These are phyloP conservation scores for Halictus rubicundus DNA, from an alignment of 1,140 invertebrate species.

Conservation along the genomic window DNA sequence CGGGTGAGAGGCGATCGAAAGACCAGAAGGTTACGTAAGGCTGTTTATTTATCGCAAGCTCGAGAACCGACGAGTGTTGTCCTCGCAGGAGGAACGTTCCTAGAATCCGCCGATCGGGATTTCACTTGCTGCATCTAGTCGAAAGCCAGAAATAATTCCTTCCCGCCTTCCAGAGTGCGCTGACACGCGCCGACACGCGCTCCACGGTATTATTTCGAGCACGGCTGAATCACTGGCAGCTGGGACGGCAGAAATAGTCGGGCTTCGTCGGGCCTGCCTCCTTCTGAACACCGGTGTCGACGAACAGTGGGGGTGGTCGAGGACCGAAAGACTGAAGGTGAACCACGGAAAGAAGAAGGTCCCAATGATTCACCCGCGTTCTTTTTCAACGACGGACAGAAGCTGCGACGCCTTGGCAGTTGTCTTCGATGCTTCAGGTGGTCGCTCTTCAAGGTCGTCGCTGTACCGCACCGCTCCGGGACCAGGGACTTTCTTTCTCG, in stretches of 20 bases:
- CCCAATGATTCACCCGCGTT: constrained; percentile 56
- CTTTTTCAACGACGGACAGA: constrained; percentile 16
- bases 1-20: no score
- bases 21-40: neutral
- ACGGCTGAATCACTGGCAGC: constrained; percentile 72
- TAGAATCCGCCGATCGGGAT: neutral
- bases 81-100: no score
- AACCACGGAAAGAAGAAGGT: constrained; percentile 34
- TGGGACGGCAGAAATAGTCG: constrained; percentile 71
- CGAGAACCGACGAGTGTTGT: no score
- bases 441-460: constrained; percentile 47
- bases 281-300: constrained; percentile 22
- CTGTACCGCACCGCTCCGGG: neutral
- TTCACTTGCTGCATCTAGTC: neutral
- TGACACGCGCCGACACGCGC: constrained; percentile 74
- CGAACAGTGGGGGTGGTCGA: constrained; percentile 14
- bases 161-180: constrained; percentile 71
- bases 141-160: constrained; percentile 62
- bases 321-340: constrained; percentile 27
- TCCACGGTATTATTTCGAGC: constrained; percentile 71
- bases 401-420: constrained; percentile 10
- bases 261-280: constrained; percentile 36
- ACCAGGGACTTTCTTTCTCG: no score
- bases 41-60: neutral
- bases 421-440: constrained; percentile 27